Evolutionary conservation across 2,797 vertebrate genomes (phyloP), one percentile per base, ranked within the genome.

Genomic region (Pangasius djambal): DNA sequence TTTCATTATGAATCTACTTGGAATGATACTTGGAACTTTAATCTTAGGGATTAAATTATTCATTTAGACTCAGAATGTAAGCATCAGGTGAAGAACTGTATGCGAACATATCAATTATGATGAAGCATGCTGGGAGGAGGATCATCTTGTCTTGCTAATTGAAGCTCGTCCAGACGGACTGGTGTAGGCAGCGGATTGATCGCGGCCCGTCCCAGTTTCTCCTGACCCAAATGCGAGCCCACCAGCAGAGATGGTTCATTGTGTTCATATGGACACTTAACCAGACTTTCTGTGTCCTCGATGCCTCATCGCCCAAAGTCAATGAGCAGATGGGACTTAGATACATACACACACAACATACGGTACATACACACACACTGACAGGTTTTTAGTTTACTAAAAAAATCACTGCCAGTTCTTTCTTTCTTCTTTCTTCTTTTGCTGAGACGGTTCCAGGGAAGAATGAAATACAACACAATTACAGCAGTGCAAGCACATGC

Each of bases 151-250:
- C 40, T 48, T 34, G 74, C 77, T 65, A 55, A 34, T 6, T 22
- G 79, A 55, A 86, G 70, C 77, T 70, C 25, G 31, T 91, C 81
- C 52, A 89, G 84, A 70, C 6, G 44, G 31, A 44, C 69, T n/a
- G 37, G 31, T 69, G 37, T 4, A 65, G 57, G 70, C 20, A 52
- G 37, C 15, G 77, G 85, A 92, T 90, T 88, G 89, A 93, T 89
- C 57, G 69, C 10, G 40, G 88, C 89, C 40, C 55, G 92, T 90
- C 87, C 88, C 89, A 91, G 86, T 90, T 92, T 90, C 87, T 91
- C 85, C 79, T 93, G 93, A 92, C 93, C 93, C 89, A 92, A 87
- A 94, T 94, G 87, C 86, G 44, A 90, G 90, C 85, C 87, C 86
- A 92, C 88, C 90, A 91, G 90, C 85, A 89, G 57, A 67, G 52